Evolutionary conservation across 2,888 invertebrate genomes (phyloP).

Genomic region (Stramonita haemastoma): DNA sequence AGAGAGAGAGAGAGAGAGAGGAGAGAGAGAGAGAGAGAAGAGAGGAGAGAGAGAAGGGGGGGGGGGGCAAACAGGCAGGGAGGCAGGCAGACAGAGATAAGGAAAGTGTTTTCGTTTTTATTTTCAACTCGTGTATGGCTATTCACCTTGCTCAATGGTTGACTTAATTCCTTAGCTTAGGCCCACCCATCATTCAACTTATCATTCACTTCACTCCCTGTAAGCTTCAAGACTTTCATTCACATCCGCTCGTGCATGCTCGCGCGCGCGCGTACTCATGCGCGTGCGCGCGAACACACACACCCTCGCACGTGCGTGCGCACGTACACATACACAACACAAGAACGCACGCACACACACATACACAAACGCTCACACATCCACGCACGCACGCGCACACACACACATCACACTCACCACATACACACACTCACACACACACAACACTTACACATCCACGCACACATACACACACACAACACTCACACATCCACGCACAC

Average conservation of each 20-base stretch:
- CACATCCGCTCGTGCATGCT: too few species aligned
- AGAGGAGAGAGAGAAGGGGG: too few species aligned
- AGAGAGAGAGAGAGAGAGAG: background rate
- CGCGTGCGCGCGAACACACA: background rate
- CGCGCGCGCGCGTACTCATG: background rate
- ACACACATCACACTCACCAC: background rate
- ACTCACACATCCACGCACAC: background rate
- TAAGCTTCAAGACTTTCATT: too few species aligned
- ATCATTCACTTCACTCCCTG: too few species aligned
- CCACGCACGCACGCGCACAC: background rate
- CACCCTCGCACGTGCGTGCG: background rate
- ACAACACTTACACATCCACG: background rate
- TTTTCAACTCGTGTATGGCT: too few species aligned
- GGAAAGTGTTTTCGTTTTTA: too few species aligned
- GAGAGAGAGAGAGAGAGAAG: background rate
- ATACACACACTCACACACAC: background rate
- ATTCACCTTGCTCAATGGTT: too few species aligned
- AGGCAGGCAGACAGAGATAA: too few species aligned
- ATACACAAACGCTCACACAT: background rate
- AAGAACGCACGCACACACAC: background rate
- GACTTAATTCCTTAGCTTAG: too few species aligned
- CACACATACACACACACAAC: background rate
- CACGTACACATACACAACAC: background rate
- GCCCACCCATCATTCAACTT: too few species aligned
- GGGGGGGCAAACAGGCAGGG: too few species aligned